phyloP scores from a whole-genome alignment of 2,888 invertebrate species.

The Brassicogethes aeneus region DNA sequence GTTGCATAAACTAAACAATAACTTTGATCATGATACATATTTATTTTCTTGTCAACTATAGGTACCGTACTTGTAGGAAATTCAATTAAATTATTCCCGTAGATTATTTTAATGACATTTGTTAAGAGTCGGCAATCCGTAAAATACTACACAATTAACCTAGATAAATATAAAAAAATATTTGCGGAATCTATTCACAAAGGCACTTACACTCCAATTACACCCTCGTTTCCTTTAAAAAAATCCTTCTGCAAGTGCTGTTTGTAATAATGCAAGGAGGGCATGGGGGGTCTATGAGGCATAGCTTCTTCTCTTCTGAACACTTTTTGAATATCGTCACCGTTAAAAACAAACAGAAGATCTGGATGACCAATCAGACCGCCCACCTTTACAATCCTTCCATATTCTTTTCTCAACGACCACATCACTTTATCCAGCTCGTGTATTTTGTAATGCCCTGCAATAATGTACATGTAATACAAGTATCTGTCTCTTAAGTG shows the following conservation, averaged over 20 bases:
- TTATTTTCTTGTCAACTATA: too few species aligned
- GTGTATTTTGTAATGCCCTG: slow-evolving; percentile 50
- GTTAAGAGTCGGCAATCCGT: too few species aligned
- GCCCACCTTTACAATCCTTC: slow-evolving; percentile 55
- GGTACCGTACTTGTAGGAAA: too few species aligned
- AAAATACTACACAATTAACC: too few species aligned
- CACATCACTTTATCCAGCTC: slow-evolving; percentile 52
- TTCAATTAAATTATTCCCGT: too few species aligned
- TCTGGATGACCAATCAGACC: slow-evolving; percentile 70
- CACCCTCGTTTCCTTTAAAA: slow-evolving; percentile 61
- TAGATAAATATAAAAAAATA: too few species aligned
- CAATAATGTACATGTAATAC: slow-evolving; percentile 9
- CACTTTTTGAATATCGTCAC: slow-evolving; percentile 61
- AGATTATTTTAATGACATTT: too few species aligned
- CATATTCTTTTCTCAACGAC: slow-evolving; percentile 48
- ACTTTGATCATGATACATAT: too few species aligned
- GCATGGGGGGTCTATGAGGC: slow-evolving; percentile 66
- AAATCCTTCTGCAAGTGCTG: slow-evolving; percentile 58
- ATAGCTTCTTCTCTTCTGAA: slow-evolving; percentile 60
- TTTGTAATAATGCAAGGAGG: slow-evolving; percentile 64
- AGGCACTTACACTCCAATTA: slow-evolving; percentile 72
- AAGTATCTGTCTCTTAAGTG: too few species aligned
- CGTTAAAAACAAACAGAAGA: slow-evolving; percentile 63
- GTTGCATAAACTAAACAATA: too few species aligned
- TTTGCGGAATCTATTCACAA: too few species aligned